phyloP scores from a whole-genome alignment of 2,797 vertebrate species.

The Ctenopoma multispine region DNA sequence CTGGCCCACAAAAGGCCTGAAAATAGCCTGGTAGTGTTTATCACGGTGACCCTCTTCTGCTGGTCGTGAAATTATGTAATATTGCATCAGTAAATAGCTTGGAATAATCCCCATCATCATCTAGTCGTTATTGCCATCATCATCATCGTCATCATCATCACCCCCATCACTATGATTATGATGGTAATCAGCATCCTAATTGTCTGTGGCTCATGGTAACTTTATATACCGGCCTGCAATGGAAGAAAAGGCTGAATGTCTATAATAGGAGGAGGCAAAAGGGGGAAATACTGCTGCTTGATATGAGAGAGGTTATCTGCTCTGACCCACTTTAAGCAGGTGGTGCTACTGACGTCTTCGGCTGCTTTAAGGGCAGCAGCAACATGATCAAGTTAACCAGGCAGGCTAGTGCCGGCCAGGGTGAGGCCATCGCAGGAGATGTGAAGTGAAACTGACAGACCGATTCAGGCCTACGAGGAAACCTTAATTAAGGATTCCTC shows the following conservation, averaged over 20 bases:
- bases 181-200: slow-evolving; percentile 25
- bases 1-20: slow-evolving; percentile 26
- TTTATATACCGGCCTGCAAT: slow-evolving; percentile 32
- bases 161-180: slow-evolving; percentile 8
- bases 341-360: slow-evolving; percentile 42
- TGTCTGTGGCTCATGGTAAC: slow-evolving; percentile 2
- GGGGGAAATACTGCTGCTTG: slow-evolving; percentile 33
- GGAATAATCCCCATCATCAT: slow-evolving; percentile 24
- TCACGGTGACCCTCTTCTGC: slow-evolving; percentile 22
- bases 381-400: slow-evolving; percentile 50
- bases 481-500: slow-evolving; percentile 38
- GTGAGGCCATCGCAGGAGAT: slow-evolving; percentile 54
- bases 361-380: slow-evolving; percentile 34
- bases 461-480: slow-evolving; percentile 32
- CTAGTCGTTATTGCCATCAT: slow-evolving; percentile 3
- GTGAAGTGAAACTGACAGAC: slow-evolving; percentile 33
- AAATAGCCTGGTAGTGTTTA: slow-evolving; percentile 42
- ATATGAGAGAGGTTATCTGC: slow-evolving; percentile 50
- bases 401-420: slow-evolving; percentile 4
- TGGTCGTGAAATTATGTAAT: slow-evolving; percentile 59
- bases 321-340: slow-evolving; percentile 69
- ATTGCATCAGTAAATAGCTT: slow-evolving; percentile 60
- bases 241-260: background rate
- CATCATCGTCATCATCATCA: slow-evolving; percentile 3
- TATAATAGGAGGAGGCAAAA: background rate